Evolutionary conservation across 2,888 invertebrate species (phyloP).

Genomic region (Sicus ferrugineus): DNA sequence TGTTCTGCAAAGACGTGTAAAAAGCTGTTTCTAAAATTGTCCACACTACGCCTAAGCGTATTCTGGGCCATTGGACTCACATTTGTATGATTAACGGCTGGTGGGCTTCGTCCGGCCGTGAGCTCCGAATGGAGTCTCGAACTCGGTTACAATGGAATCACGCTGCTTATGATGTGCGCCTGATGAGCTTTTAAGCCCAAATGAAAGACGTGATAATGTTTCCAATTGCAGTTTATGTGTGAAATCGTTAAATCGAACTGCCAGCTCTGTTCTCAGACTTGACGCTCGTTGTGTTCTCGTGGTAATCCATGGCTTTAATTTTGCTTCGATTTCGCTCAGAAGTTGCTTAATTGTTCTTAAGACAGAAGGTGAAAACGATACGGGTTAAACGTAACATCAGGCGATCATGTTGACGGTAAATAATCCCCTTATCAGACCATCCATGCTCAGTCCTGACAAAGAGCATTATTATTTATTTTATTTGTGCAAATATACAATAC

Average conservation of each 20-base stretch:
- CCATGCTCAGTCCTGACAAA: too few species aligned
- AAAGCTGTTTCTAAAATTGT: too few species aligned
- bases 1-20: too few species aligned
- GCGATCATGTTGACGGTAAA: neutral
- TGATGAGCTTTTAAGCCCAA: slow-evolving; percentile 59
- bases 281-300: too few species aligned
- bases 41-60: neutral
- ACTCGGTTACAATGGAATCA: slow-evolving; percentile 28
- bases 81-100: slow-evolving; percentile 33
- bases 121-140: slow-evolving; percentile 4
- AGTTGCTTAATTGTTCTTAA: neutral
- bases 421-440: too few species aligned
- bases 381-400: neutral
- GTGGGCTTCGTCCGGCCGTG: slow-evolving; percentile 33
- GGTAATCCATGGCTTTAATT: too few species aligned
- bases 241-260: neutral
- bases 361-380: neutral
- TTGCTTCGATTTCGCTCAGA: too few species aligned
- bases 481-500: too few species aligned
- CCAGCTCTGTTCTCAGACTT: too few species aligned
- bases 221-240: slow-evolving; percentile 16
- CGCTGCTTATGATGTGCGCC: slow-evolving; percentile 53
- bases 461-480: too few species aligned
- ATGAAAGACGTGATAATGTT: slow-evolving; percentile 56
- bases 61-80: neutral